phyloP scores from a whole-genome alignment of 1,140 invertebrate species.

The Drosophila repletoides region DNA sequence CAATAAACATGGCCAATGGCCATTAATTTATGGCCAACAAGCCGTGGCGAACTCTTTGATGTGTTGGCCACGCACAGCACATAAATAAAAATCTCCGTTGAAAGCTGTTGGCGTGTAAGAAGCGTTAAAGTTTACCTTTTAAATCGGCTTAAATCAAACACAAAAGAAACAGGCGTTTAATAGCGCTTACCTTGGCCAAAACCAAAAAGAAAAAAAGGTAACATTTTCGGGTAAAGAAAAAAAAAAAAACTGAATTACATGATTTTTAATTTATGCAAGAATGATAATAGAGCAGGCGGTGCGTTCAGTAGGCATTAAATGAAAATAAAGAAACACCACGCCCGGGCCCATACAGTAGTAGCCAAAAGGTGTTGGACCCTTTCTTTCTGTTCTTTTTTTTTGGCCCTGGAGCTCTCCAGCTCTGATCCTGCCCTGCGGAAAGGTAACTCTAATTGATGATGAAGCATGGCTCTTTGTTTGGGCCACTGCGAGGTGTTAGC shows the following conservation, averaged over 20 bases:
- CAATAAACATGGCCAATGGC: not conserved
- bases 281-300: conserved; percentile 60
- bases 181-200: conserved; percentile 30
- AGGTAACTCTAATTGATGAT: conserved; percentile 79
- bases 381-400: conserved; percentile 9
- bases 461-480: conserved; percentile 69
- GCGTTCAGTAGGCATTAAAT: no score
- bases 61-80: conserved; percentile 53
- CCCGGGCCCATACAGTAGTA: conserved; percentile 46
- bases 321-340: no score
- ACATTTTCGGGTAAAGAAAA: not conserved
- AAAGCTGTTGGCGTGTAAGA: conserved; percentile 62
- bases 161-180: conserved; percentile 71
- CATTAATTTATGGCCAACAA: conserved; percentile 67
- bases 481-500: conserved; percentile 70
- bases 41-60: conserved; percentile 65
- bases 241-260: conserved; percentile 40
- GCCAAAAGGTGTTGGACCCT: conserved; percentile 54
- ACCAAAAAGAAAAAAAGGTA: not conserved
- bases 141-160: conserved; percentile 79
- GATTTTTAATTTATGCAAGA: conserved; percentile 76
- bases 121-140: conserved; percentile 69
- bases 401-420: conserved; percentile 18
- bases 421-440: conserved; percentile 71
- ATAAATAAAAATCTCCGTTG: conserved; percentile 67